Evolutionary conservation across 1,140 invertebrate genomes (phyloP).

Genomic region (Anagrus nilaparvatae): DNA sequence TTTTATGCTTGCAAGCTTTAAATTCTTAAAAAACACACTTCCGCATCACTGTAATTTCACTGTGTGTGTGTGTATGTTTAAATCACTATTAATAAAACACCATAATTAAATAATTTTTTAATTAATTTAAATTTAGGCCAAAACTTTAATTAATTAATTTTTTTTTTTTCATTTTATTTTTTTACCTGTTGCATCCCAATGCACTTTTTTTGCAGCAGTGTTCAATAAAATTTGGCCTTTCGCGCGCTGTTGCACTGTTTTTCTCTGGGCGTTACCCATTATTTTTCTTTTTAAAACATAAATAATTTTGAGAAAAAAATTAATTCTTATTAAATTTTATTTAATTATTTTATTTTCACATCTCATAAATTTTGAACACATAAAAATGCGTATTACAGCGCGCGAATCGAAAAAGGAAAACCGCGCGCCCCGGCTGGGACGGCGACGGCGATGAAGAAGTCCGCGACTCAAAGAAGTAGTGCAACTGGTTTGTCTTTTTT

Average conservation of each 20-base stretch:
- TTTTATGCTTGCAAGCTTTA: background rate
- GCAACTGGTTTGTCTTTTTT: no score
- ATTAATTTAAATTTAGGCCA: background rate
- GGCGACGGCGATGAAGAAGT: background rate
- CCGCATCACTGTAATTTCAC: constrained; percentile 4
- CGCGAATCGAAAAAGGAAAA: constrained; percentile 13
- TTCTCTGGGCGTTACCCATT: constrained; percentile 36
- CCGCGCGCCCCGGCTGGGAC: constrained; percentile 13
- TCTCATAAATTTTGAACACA: no score
- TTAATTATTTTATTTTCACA: no score
- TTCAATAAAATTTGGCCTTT: constrained; percentile 18
- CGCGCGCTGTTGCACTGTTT: constrained; percentile 25
- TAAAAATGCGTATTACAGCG: no score
- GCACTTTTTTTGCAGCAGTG: constrained; percentile 25
- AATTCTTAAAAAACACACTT: constrained; percentile 4
- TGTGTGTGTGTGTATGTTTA: background rate
- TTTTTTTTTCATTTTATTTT: constrained; percentile 1
- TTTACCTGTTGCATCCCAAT: constrained; percentile 37
- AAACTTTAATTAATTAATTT: background rate
- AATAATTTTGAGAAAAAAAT: no score
- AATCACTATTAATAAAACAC: background rate
- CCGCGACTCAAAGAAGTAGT: constrained; percentile 2
- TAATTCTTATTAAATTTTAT: no score
- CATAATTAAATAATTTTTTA: background rate
- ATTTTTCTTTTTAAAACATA: background rate